Conservation (phyloP, 1,140 invertebrate species). For the Dendrolimus punctatus region DNA sequence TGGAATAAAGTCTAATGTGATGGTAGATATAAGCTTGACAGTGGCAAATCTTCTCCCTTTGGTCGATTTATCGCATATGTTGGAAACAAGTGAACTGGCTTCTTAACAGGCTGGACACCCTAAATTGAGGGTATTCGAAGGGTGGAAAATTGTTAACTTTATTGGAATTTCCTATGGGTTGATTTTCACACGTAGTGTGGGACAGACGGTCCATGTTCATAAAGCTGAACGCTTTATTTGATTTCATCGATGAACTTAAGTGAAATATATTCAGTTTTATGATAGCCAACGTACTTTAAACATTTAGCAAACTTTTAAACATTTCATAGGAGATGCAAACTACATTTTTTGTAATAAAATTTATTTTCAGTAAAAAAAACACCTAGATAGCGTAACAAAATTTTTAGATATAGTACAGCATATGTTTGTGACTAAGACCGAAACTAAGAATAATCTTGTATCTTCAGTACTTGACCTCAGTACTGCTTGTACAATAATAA, state of each 20-base stretch:
- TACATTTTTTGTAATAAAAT: no score
- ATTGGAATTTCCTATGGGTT: constrained; percentile 60
- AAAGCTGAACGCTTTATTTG: background rate
- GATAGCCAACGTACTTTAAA: background rate
- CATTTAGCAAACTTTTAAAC: no score
- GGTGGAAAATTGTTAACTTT: constrained; percentile 49
- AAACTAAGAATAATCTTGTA: no score
- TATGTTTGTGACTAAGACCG: no score
- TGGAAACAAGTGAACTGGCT: constrained; percentile 54
- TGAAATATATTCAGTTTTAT: background rate
- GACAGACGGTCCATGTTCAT: no score
- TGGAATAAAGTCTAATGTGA: constrained; percentile 7
- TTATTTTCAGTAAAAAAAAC: no score
- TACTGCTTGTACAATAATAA: no score
- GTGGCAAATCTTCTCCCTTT: constrained; percentile 23
- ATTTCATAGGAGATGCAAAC: no score
- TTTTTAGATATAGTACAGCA: no score
- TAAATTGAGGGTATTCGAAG: constrained; percentile 44
- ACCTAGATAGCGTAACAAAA: no score
- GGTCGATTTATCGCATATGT: constrained; percentile 55
- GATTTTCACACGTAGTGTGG: constrained; percentile 36
- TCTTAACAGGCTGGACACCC: constrained; percentile 59
- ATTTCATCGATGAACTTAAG: background rate
- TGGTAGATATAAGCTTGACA: constrained; percentile 5
- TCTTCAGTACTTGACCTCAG: no score